Conservation (phyloP, 2,113 vertebrate genomes). For the Spea multiplicata region DNA sequence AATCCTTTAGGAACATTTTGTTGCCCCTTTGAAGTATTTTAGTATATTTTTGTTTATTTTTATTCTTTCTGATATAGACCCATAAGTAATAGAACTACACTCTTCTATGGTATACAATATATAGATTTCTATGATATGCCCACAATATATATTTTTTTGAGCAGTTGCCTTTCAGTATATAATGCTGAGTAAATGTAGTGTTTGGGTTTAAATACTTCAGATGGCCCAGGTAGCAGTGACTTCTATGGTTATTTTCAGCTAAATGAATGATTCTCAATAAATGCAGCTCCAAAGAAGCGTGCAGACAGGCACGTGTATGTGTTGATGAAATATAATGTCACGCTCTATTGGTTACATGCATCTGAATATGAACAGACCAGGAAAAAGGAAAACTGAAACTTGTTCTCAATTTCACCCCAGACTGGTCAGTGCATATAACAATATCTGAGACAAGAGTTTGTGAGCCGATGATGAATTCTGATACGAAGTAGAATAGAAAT, state of each 20-base stretch:
- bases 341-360: slow-evolving; percentile 3
- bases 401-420: slow-evolving; percentile 32
- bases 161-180: too few relatives aligned
- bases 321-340: slow-evolving; percentile 15
- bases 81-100: too few relatives aligned
- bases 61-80: too few relatives aligned
- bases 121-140: too few relatives aligned
- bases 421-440: slow-evolving; percentile 23
- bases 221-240: too few relatives aligned
- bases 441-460: slow-evolving; percentile 35
- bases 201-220: too few relatives aligned
- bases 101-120: too few relatives aligned
- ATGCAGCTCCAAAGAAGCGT: slow-evolving; percentile 33
- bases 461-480: slow-evolving; percentile 42
- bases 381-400: not conserved
- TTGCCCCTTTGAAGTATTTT: too few relatives aligned
- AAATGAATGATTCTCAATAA: slow-evolving; percentile 30
- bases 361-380: slow-evolving; percentile 10
- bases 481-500: slow-evolving; percentile 39
- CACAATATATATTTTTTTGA: too few relatives aligned
- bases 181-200: too few relatives aligned
- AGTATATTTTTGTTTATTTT: too few relatives aligned
- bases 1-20: too few relatives aligned
- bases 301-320: slow-evolving; percentile 23
- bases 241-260: slow-evolving; percentile 3